phyloP scores from a whole-genome alignment of 1,140 invertebrate genomes.

The Drosophila nigromelanica region DNA sequence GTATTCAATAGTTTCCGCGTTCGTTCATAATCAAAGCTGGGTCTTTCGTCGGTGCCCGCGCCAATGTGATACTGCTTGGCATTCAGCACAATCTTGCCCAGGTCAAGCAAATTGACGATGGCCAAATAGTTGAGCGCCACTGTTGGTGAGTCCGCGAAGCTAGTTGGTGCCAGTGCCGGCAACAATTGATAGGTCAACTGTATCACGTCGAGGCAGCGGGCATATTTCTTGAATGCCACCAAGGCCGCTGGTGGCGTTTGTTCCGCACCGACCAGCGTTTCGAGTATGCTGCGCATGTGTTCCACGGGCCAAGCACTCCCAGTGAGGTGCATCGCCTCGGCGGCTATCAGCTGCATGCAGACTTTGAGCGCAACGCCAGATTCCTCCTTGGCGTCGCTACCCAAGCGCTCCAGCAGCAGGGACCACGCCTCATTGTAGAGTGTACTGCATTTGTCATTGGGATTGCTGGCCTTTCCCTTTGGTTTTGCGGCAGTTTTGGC shows the following conservation, averaged over 20 bases:
- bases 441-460: conserved; percentile 1
- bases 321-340: conserved; percentile 87
- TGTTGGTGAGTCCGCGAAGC: conserved; percentile 33
- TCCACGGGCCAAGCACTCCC: conserved; percentile 83
- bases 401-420: conserved; percentile 16
- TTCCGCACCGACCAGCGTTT: conserved; percentile 85
- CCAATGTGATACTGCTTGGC: conserved; percentile 41
- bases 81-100: conserved; percentile 52
- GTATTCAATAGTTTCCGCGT: conserved; percentile 86
- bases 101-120: conserved; percentile 85
- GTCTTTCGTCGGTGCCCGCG: background rate
- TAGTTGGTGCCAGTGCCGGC: conserved; percentile 82
- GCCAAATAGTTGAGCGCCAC: conserved; percentile 88
- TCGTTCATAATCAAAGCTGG: conserved; percentile 76
- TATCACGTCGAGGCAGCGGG: conserved; percentile 87
- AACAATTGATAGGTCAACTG: conserved; percentile 86
- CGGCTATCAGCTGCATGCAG: conserved; percentile 87
- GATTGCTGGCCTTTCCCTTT: background rate
- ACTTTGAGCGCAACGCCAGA: conserved; percentile 84
- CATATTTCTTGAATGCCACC: conserved; percentile 87
- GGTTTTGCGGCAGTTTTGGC: conserved; percentile 2
- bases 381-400: conserved; percentile 20
- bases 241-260: conserved; percentile 83
- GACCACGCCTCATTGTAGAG: conserved; percentile 53
- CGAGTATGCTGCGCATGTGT: conserved; percentile 85